phyloP scores from a whole-genome alignment of 2,888 invertebrate species.

The Blera fallax region DNA sequence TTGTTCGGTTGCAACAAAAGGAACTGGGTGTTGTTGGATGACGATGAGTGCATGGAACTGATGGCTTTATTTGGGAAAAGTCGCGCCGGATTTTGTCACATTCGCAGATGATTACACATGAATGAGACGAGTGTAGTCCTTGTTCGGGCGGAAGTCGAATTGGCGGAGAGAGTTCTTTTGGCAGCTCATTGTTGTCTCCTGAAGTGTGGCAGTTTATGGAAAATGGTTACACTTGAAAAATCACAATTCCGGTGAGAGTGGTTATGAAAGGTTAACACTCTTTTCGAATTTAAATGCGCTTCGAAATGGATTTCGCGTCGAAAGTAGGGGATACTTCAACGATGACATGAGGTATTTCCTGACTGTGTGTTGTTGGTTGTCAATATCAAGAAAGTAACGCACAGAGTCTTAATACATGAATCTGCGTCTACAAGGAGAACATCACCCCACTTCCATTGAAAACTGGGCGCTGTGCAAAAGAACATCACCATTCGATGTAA shows the following conservation, averaged over 20 bases:
- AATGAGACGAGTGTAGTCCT: conserved; percentile 13
- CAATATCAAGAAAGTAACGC: too few species aligned
- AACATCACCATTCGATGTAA: too few species aligned
- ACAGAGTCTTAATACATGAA: too few species aligned
- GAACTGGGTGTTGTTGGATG: conserved; percentile 37
- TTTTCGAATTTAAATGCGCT: neutral
- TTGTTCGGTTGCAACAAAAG: conserved; percentile 45
- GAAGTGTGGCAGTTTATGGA: conserved; percentile 38
- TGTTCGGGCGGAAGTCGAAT: conserved; percentile 21
- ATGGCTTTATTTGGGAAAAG: conserved; percentile 55
- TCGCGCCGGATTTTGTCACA: conserved; percentile 50
- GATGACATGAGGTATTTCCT: too few species aligned
- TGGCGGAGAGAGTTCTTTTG: conserved; percentile 4
- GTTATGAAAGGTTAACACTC: neutral
- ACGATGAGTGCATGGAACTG: conserved; percentile 13
- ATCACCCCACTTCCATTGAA: too few species aligned
- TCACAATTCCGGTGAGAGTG: neutral
- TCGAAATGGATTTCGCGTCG: neutral
- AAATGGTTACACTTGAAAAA: conserved; percentile 23
- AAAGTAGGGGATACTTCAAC: neutral
- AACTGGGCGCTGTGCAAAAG: too few species aligned
- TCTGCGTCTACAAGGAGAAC: too few species aligned
- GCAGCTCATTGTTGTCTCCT: neutral
- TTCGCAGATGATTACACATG: conserved; percentile 59
- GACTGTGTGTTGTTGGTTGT: too few species aligned